Conservation (phyloP, 2,888 invertebrate genomes). For the Mythimna impura region DNA sequence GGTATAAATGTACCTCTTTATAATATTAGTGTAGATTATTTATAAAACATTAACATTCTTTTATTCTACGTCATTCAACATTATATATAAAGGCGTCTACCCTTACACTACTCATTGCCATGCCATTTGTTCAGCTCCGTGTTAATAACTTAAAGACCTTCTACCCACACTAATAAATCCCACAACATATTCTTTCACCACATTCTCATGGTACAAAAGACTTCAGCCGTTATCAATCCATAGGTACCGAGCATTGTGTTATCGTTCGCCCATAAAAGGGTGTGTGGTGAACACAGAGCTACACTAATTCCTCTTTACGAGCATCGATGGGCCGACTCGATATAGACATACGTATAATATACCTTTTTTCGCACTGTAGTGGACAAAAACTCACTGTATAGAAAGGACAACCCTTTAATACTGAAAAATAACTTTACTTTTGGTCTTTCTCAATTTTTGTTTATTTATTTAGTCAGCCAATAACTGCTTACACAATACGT, state of each 20-base stretch:
- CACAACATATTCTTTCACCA: conserved; percentile 3
- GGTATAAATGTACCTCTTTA: no score
- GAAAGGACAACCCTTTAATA: neutral
- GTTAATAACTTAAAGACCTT: neutral
- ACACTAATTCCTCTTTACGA: conserved; percentile 78
- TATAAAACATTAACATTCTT: no score
- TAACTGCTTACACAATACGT: no score
- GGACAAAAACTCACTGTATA: conserved; percentile 11
- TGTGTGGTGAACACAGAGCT: conserved; percentile 64
- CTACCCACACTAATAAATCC: conserved; percentile 18
- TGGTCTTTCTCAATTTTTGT: neutral
- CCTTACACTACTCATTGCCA: no score
- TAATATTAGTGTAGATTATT: no score
- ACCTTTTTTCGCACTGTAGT: conserved; percentile 48
- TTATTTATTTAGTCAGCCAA: no score
- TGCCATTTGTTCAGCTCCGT: neutral
- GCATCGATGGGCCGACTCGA: conserved; percentile 68
- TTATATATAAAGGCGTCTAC: neutral
- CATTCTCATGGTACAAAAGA: conserved; percentile 27
- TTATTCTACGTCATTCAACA: no score
- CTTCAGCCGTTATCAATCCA: conserved; percentile 61
- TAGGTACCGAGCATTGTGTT: conserved; percentile 61
- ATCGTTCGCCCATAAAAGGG: conserved; percentile 72
- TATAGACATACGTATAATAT: conserved; percentile 59
- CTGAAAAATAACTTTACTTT: neutral